Evolutionary conservation across 53 echinoderm and acorn worm genomes (phyloP).

Genomic region (Mesocentrotus franciscanus): DNA sequence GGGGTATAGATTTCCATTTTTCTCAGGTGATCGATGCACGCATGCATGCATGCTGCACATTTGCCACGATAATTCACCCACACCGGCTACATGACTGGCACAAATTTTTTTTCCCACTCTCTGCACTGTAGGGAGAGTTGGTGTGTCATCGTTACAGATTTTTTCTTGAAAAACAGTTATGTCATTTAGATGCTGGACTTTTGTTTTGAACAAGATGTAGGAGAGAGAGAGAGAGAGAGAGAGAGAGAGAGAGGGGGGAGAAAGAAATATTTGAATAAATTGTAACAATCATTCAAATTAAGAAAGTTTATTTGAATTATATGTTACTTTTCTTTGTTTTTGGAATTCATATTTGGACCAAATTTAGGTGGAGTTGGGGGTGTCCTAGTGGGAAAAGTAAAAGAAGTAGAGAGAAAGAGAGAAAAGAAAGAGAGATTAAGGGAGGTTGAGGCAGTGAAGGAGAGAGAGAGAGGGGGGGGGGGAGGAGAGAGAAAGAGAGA

Average conservation of each 20-base stretch:
- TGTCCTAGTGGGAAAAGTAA: too few species aligned
- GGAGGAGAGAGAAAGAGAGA: neutral
- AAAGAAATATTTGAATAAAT: neutral
- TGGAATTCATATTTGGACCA: neutral
- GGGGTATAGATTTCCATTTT: constrained; percentile 42
- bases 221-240: neutral
- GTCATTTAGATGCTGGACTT: neutral
- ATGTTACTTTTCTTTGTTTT: neutral
- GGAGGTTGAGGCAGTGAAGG: neutral
- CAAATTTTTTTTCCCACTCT: neutral
- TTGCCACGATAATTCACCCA: constrained; percentile 25
- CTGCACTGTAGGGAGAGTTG: neutral
- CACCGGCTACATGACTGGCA: neutral
- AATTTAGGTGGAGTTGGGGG: neutral
- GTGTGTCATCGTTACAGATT: neutral
- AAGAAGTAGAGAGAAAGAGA: neutral
- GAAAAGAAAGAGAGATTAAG: neutral
- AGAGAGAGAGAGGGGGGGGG: neutral
- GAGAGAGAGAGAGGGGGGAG: neutral
- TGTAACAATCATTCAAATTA: neutral
- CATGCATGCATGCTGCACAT: neutral
- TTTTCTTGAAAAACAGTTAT: neutral
- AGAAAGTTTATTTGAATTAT: too few species aligned
- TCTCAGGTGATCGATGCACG: constrained; percentile 10
- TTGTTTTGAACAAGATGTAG: neutral